A percentile compares a stretch with the other conserved stretches of the same genome.
These are phyloP conservation scores for Chrysodeixis includens DNA, from an alignment of 2,888 invertebrate species.

Conservation along the genomic window DNA sequence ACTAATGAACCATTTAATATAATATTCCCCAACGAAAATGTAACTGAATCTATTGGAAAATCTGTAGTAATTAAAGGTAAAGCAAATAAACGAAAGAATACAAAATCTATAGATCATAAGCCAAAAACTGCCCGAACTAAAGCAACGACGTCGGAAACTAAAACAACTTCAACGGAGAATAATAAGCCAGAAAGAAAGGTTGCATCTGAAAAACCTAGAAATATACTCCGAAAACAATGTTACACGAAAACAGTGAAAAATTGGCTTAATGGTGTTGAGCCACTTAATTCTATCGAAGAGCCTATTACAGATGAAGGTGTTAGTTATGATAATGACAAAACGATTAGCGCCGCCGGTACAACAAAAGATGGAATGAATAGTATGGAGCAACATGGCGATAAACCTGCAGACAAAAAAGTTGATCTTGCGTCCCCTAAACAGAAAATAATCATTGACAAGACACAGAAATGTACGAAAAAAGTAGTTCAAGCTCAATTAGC, in stretches of 20 bases:
- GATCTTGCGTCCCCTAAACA: not conserved
- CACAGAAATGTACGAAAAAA: conserved; percentile 60
- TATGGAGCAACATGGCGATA: conserved; percentile 7
- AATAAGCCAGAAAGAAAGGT: conserved; percentile 8
- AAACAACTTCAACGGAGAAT: not conserved
- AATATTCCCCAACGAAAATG: not conserved
- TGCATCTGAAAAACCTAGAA: conserved; percentile 24
- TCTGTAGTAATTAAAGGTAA: not conserved
- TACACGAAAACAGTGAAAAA: conserved; percentile 75
- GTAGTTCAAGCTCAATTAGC: conserved; percentile 75
- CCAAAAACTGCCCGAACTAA: conserved; percentile 21
- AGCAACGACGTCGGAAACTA: not conserved
- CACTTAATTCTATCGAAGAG: conserved; percentile 48
- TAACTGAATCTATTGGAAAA: not conserved
- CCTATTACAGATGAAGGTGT: conserved; percentile 12
- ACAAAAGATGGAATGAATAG: conserved; percentile 8
- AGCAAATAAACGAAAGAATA: conserved; percentile 32
- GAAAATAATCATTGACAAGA: conserved; percentile 34
- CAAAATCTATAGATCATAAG: conserved; percentile 4
- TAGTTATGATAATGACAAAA: conserved; percentile 3
- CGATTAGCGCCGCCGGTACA: not conserved
- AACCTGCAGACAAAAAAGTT: not conserved
- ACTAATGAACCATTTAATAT: conserved; percentile 12
- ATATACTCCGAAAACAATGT: conserved; percentile 68
- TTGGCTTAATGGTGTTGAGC: conserved; percentile 73